Base-by-base conservation (phyloP, 2,888 invertebrate species). In the Tachystola acroxantha region DNA sequence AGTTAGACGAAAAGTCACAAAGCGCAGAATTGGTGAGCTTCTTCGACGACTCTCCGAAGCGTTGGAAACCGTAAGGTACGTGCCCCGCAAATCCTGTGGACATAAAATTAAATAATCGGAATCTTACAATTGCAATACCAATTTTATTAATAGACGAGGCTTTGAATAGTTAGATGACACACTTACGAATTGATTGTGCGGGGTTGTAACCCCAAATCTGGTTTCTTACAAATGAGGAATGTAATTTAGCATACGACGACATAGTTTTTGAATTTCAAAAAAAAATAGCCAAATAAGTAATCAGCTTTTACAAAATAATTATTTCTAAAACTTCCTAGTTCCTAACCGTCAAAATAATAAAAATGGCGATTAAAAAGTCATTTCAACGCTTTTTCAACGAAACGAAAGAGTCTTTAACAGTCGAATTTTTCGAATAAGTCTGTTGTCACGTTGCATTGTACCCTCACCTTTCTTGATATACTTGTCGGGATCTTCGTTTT, bases 1-100 rank as follows among this genome's bases (percentile, higher is more conserved):
- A 93, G 68, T 93, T 92, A 11, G 92, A 90, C 0, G 93, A 91
- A 67, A 94, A 94, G 58, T 93, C 92, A 55, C 91, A 91, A 16
- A 94, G 85, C 1, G 92, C 92, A 35, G 92, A 91, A 48, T 91
- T 92, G 3, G 92, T 92, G 49, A 91, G 81, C 34, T 89, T 89
- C 60, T 91, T 89, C 43, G 90, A 89, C 1, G 90, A 78, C 50
- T 90, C 89, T 3, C 92, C 92, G 58, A 91, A 91, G 12, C 90
- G 84, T 45, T 88, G 86, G 60, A 89, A 89, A 27, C 91, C 91
- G 46, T 91, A 91, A 0, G 92, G 92, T 25, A 92, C 88, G 58
- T 92, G 91, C 24, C 91, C 91, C 26, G 90, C 74, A 62, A 89
- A 92, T 56, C 91, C 92, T 92, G 45, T 55, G 14, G 14, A 12